Conservation (phyloP, 2,888 invertebrate species). For the Drosophila ochracea region DNA sequence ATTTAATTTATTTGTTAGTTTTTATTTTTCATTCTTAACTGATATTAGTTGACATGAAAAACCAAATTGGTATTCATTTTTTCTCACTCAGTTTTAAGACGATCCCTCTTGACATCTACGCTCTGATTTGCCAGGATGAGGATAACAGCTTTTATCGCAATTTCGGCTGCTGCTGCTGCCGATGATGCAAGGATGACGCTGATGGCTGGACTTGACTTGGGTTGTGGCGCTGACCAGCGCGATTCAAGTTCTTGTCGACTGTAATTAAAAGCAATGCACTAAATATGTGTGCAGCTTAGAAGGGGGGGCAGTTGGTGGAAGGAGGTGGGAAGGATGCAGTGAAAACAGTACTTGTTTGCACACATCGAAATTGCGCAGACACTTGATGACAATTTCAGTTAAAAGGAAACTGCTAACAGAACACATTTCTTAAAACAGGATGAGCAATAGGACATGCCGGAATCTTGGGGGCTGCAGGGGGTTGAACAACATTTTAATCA, state of each 20-base stretch:
- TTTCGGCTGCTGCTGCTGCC: conserved; percentile 19
- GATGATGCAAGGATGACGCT: conserved; percentile 76
- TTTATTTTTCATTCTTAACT: not conserved
- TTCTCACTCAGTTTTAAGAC: not conserved
- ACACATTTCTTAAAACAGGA: conserved; percentile 34
- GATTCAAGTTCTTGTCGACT: conserved; percentile 63
- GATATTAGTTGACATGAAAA: not conserved
- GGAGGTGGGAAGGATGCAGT: not conserved
- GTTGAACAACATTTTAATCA: conserved; percentile 69
- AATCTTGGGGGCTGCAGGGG: not conserved
- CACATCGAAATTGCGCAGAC: conserved; percentile 77
- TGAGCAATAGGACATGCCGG: conserved; percentile 13
- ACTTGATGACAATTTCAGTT: conserved; percentile 80
- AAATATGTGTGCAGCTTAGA: conserved; percentile 40
- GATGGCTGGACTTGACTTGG: conserved; percentile 54
- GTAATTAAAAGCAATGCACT: conserved; percentile 78
- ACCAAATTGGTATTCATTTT: not conserved
- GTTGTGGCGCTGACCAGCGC: conserved; percentile 38
- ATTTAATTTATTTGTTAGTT: not conserved
- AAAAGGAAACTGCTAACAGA: conserved; percentile 66
- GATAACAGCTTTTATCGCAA: conserved; percentile 40
- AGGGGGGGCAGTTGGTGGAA: not conserved
- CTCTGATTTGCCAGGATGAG: conserved; percentile 6
- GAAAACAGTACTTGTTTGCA: conserved; percentile 70
- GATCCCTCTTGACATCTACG: conserved; percentile 26